A percentile compares a stretch with the other conserved stretches of the same genome.
Conservation (phyloP, 2,797 vertebrate species). For the Sebastes steindachneri region DNA sequence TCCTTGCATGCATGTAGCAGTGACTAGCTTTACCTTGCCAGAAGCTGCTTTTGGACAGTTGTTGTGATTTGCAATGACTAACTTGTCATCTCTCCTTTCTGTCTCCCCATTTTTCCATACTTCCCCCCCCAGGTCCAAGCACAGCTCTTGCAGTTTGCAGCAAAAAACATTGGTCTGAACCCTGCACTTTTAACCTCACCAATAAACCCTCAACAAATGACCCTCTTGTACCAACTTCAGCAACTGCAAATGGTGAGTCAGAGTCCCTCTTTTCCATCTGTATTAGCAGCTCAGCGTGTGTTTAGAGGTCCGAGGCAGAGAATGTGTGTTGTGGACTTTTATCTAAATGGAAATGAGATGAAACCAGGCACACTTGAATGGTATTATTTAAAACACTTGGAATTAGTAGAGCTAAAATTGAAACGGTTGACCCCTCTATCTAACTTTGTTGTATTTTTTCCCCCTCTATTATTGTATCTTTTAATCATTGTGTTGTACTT, state of each 20-base stretch:
- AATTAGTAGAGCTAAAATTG: background rate
- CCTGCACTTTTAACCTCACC: conserved; percentile 99
- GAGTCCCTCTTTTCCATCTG: background rate
- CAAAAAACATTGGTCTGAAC: conserved; percentile 99
- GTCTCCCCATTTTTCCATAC: conserved; percentile 2
- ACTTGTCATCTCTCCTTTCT: conserved; percentile 19
- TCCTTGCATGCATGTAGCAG: background rate
- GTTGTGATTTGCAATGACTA: conserved; percentile 30
- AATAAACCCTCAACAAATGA: conserved; percentile 99
- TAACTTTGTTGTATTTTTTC: background rate
- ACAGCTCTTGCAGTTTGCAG: conserved; percentile 99
- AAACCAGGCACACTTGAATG: background rate
- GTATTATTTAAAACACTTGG: background rate
- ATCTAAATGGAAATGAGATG: background rate
- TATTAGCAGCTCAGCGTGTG: background rate
- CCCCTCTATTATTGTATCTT: background rate
- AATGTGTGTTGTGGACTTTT: background rate
- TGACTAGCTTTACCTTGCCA: conserved; percentile 13
- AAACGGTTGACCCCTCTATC: background rate
- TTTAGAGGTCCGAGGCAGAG: background rate
- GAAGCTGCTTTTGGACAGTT: conserved; percentile 13
- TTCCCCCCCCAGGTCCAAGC: conserved; percentile 93
- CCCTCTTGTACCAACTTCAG: conserved; percentile 99
- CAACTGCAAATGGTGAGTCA: conserved; percentile 98
- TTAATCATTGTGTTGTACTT: background rate